Conservation (phyloP, 2,888 invertebrate species). For the Drosophila suboccidentalis region DNA sequence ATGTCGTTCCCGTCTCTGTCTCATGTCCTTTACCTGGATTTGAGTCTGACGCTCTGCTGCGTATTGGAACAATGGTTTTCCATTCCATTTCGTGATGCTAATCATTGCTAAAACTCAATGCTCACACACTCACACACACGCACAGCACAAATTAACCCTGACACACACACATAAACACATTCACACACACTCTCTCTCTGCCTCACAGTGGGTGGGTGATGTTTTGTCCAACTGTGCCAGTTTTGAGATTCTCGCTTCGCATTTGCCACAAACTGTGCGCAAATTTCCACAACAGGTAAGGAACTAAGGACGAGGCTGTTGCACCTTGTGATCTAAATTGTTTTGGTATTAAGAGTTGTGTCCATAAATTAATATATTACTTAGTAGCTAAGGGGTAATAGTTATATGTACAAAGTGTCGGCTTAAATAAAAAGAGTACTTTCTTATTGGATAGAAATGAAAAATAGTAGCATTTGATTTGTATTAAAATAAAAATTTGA, state of each 20-base stretch:
- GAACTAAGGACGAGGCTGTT: constrained; percentile 28
- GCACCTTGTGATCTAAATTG: constrained; percentile 44
- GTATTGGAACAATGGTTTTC: constrained; percentile 79
- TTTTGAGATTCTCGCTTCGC: constrained; percentile 31
- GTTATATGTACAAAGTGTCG: too few relatives aligned
- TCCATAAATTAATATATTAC: not conserved
- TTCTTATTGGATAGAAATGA: not conserved
- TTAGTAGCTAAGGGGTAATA: constrained; percentile 1
- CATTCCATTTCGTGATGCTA: constrained; percentile 77
- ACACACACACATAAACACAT: constrained; percentile 4
- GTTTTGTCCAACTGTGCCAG: constrained; percentile 62
- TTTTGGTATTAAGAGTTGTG: constrained; percentile 1
- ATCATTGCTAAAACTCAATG: constrained; percentile 68
- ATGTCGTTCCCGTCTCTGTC: constrained; percentile 40
- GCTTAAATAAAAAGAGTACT: not conserved
- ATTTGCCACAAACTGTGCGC: constrained; percentile 27
- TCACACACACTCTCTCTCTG: not conserved
- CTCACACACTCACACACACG: constrained; percentile 21
- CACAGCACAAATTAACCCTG: constrained; percentile 58
- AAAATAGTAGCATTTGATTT: too few relatives aligned
- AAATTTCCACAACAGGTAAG: constrained; percentile 68
- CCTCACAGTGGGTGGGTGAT: constrained; percentile 71
- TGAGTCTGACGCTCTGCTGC: constrained; percentile 53
- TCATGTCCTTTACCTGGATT: constrained; percentile 53
- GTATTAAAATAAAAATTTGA: too few relatives aligned